Evolutionary conservation across 2,888 invertebrate species (phyloP), one percentile per base, ranked within the genome.

Genomic region (Schizaphis graminum): DNA sequence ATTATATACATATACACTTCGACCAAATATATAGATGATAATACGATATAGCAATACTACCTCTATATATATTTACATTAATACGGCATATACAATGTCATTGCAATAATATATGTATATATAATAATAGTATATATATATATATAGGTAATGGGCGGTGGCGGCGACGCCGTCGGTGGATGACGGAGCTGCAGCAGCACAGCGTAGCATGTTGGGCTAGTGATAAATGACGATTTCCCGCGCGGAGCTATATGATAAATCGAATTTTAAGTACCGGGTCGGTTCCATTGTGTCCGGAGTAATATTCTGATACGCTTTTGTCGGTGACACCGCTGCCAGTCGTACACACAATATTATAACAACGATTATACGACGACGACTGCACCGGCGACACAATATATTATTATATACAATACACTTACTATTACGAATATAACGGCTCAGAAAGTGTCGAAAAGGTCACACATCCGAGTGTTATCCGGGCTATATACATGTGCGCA

Each of bases 161-260:
- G 26, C 26, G 24, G 24, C 24, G 28, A 7, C 26, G 26, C 5
- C 7, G 13, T 21, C 21, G 21, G 35, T 21, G 77, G 21, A 77
- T 35, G 77, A 77, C 8, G 35, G 77, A 77, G 35, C 77, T 77
- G 8, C 77, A 8, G 35, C 77, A 7, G 35, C 77, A 7, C 77
- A 7, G 21, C 21, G 77, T 77, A 77, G n/a, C 67, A 35, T 35
- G 77, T 77, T 28, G 91, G 4, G 0, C 84, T 56, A 41, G 86
- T 92, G 91, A 92, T 92, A 86, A 92, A 92, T 86, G 91, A 86
- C 86, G 91, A 86, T 86, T 47, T 57, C 21, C 41, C 21, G 67
- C n/a, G 90, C 47, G 49, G 47, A 28, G 35, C 89, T 89, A 91
- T 92, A 86, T 92, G 91, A 92, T 92, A 57, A 86, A 92, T 92